Conservation (phyloP, 1,140 invertebrate genomes). For the Aleiodes sp. region DNA sequence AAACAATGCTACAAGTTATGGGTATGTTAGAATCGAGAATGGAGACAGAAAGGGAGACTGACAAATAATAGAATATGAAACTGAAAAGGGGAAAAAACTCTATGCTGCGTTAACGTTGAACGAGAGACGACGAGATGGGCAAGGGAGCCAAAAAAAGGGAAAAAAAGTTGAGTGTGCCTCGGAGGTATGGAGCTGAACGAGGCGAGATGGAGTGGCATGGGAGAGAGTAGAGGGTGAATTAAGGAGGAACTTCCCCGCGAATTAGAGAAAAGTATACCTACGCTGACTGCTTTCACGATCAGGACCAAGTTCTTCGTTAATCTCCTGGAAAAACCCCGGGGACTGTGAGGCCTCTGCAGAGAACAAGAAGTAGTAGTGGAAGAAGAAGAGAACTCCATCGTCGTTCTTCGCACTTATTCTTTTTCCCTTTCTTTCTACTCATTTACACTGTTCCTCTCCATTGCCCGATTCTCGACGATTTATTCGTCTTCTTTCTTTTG, state of each 20-base stretch:
- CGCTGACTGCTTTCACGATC: slow-evolving; percentile 35
- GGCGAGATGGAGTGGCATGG: slow-evolving; percentile 16
- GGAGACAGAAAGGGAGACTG: neutral
- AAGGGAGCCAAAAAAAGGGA: slow-evolving; percentile 18
- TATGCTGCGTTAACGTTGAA: slow-evolving; percentile 17
- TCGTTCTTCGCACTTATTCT: slow-evolving; percentile 36
- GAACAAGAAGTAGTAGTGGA: neutral
- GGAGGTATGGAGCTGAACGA: neutral
- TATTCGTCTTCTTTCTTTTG: neutral
- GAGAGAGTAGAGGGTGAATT: slow-evolving; percentile 30
- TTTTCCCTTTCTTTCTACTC: neutral
- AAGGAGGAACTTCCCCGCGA: slow-evolving; percentile 51
- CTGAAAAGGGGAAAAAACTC: neutral
- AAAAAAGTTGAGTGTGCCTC: slow-evolving; percentile 16
- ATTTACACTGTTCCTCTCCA: neutral
- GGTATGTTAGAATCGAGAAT: neutral
- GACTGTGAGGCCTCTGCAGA: slow-evolving; percentile 32
- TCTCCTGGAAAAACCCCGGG: slow-evolving; percentile 48
- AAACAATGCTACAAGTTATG: slow-evolving; percentile 9
- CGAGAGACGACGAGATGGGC: slow-evolving; percentile 10
- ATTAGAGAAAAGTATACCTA: slow-evolving; percentile 57
- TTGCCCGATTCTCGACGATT: neutral
- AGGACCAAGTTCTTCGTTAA: slow-evolving; percentile 53
- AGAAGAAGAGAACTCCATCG: slow-evolving; percentile 38
- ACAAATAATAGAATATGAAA: neutral